Percentiles rank a stretch among this genome's conserved stretches.
phyloP scores from a whole-genome alignment of 2,888 invertebrate species.

The Agrochola lychnidis region DNA sequence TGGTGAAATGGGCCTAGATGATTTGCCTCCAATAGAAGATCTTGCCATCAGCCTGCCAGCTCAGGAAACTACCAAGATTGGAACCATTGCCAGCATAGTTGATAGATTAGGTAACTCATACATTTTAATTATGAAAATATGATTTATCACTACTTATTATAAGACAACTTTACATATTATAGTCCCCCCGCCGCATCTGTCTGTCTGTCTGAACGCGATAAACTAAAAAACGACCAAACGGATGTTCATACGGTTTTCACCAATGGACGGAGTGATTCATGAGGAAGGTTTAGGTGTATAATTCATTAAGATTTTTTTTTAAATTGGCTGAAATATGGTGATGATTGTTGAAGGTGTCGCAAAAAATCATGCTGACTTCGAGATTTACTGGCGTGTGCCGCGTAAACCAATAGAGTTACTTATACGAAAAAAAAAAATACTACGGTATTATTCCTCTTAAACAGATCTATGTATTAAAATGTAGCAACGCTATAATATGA shows the following conservation, averaged over 20 bases:
- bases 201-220: not conserved
- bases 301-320: not conserved
- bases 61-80: constrained; percentile 93
- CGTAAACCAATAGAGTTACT: not conserved
- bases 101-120: constrained; percentile 92
- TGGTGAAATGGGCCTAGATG: constrained; percentile 92
- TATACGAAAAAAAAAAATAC: no score
- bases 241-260: not conserved
- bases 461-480: not conserved
- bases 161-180: not conserved
- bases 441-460: no score
- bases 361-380: not conserved
- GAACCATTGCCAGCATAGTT: constrained; percentile 93
- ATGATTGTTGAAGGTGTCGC: not conserved
- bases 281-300: not conserved
- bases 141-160: not conserved
- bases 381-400: not conserved
- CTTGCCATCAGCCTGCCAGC: constrained; percentile 94
- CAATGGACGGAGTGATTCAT: no score
- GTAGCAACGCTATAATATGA: not conserved
- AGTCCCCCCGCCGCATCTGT: not conserved
- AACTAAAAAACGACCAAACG: not conserved
- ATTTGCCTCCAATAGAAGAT: constrained; percentile 95
- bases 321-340: not conserved
- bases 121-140: not conserved